These are phyloP conservation scores for Pluvialis apricaria DNA, from an alignment of 2,113 vertebrate species.

Conservation along the genomic window DNA sequence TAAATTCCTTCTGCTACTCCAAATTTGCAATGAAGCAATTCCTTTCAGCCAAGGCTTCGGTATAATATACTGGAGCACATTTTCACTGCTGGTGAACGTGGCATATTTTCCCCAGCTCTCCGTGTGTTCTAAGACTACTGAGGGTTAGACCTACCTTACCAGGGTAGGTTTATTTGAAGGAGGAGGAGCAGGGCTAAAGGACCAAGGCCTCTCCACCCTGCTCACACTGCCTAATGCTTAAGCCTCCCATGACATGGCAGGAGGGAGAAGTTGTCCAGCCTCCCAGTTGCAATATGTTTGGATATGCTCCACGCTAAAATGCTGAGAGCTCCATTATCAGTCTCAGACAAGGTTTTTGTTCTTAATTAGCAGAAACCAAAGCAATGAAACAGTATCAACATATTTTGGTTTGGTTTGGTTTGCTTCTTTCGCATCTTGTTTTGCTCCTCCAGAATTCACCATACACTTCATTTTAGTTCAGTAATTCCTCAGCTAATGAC, in stretches of 20 bases:
- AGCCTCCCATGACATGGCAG: background rate
- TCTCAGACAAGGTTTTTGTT: background rate
- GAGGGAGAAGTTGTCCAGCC: background rate
- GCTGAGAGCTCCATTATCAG: background rate
- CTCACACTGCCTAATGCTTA: background rate
- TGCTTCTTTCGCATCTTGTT: background rate
- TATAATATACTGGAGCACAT: background rate
- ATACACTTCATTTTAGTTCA: background rate
- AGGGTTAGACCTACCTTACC: background rate
- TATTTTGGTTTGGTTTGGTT: background rate
- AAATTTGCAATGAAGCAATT: background rate
- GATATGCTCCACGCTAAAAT: background rate
- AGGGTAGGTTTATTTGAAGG: background rate
- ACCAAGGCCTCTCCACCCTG: background rate
- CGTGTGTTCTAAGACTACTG: background rate
- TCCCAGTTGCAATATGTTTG: background rate
- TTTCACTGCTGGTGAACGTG: background rate
- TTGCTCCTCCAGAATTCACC: background rate
- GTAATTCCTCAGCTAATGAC: background rate
- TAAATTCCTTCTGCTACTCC: background rate
- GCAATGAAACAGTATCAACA: background rate
- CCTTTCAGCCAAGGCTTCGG: background rate
- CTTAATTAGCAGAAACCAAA: background rate
- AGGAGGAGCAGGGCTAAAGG: background rate
- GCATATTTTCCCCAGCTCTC: background rate